A percentile compares a stretch with the other conserved stretches of the same genome.
Evolutionary conservation across 2,888 invertebrate species (phyloP).

Genomic region (Hyalella azteca): DNA sequence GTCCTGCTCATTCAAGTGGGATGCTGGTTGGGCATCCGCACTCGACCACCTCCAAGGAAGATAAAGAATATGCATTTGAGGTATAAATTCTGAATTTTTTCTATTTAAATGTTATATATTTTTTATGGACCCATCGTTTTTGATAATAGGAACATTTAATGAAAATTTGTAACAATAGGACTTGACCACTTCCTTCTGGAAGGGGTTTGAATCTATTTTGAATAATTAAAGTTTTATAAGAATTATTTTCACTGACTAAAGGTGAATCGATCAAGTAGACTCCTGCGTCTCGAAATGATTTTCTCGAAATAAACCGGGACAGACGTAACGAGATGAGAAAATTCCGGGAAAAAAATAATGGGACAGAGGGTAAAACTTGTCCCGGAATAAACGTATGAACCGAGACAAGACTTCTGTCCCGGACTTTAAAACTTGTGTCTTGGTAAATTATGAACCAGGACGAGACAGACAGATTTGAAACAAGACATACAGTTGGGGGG

Average conservation of each 20-base stretch:
- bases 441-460: too few species aligned
- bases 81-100: constrained; percentile 63
- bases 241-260: background rate
- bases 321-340: too few species aligned
- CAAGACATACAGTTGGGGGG: too few species aligned
- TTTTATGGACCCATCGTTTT: background rate
- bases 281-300: background rate
- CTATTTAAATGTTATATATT: background rate
- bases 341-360: too few species aligned
- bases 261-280: background rate
- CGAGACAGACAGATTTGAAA: too few species aligned
- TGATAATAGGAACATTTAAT: background rate
- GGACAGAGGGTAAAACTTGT: too few species aligned
- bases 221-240: background rate
- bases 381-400: too few species aligned
- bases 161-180: background rate
- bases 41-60: constrained; percentile 43
- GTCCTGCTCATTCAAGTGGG: constrained; percentile 74
- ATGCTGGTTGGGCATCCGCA: constrained; percentile 42
- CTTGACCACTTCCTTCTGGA: background rate
- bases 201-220: too few species aligned
- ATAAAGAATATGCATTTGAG: constrained; percentile 80
- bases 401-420: too few species aligned
- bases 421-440: too few species aligned
- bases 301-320: too few species aligned